phyloP scores from a whole-genome alignment of 2,797 vertebrate genomes.

The Chelonia mydas region DNA sequence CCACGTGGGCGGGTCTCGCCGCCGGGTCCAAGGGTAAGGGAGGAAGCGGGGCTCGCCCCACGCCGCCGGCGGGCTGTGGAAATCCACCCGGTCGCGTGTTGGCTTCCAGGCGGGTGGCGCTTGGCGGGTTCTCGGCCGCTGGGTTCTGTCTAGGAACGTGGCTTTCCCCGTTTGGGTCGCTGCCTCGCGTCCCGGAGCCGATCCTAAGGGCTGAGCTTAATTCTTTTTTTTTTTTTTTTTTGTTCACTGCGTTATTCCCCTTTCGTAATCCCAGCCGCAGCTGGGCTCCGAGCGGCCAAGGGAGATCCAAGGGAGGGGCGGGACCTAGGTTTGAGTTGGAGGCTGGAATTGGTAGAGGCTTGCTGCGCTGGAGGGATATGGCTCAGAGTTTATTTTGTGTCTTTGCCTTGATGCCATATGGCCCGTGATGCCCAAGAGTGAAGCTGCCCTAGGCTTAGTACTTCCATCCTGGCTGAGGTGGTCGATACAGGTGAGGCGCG shows the following conservation, averaged over 20 bases:
- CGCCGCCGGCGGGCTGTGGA: too few species aligned
- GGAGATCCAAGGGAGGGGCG: not conserved
- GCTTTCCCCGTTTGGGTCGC: too few species aligned
- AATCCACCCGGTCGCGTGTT: too few species aligned
- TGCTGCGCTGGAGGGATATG: not conserved
- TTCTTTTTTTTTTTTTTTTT: too few species aligned
- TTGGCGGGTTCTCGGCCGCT: too few species aligned
- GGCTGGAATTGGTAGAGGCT: slow-evolving; percentile 2
- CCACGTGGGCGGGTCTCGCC: not conserved
- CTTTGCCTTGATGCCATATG: slow-evolving; percentile 42
- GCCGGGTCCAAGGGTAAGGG: not conserved
- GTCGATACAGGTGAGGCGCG: not conserved
- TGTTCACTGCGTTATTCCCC: too few species aligned
- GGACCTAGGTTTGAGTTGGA: not conserved
- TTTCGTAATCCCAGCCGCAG: too few species aligned
- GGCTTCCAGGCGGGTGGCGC: too few species aligned
- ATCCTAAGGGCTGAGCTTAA: too few species aligned
- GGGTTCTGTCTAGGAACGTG: too few species aligned
- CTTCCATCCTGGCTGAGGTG: not conserved
- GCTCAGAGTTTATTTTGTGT: not conserved
- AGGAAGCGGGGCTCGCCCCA: too few species aligned
- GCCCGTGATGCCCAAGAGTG: slow-evolving; percentile 34
- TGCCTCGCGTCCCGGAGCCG: too few species aligned
- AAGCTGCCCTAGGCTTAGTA: not conserved
- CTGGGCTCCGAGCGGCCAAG: not conserved